Evolutionary conservation across 2,113 vertebrate genomes (phyloP), one percentile per base, ranked within the genome.

Genomic region (Gracilinanus agilis): DNA sequence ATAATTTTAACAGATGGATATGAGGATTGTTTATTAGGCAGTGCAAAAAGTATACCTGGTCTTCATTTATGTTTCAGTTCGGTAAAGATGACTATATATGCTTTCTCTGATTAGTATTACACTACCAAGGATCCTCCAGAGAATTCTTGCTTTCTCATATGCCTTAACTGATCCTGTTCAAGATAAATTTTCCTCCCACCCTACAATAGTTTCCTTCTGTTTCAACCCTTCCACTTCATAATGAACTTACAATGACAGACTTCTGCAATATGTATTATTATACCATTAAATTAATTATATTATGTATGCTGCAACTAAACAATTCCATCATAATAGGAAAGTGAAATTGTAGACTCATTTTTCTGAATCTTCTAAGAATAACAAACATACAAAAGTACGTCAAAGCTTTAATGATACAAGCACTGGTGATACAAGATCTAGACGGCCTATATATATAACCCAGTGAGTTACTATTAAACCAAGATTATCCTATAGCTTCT

Each of bases 201-300:
- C 97, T 55, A 83, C 10, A 53, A 53, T 91, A 83, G 54, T 95
- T 95, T 96, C 49, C 44, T 96, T 96, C 95, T 90, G 16, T 75
- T 90, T 75, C 9, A 91, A 34, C 11, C 25, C 10, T 53, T 53
- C 44, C 90, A 91, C 53, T 94, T 96, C 12, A 44, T 3, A 97
- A 96, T 96, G 95, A 97, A 54, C 53, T 61, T 96, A 75, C 95
- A 96, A 93, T 96, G 97, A 93, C 54, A 96, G 96, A 96, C 96
- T 89, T 58, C 91, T 96, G 25, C 67, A n/a, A n/a, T 19, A 16
- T n/a, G n/a, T 96, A 75, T 88, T 94, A 61, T 54, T 92, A 94
- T 91, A 90, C 29, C 95, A 90, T 95, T 93, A 96, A 91, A 96
- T 97, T 95, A 96, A 97, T 96, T 94, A 90, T 67, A 95, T 97